These are phyloP conservation scores for Hydractinia symbiolongicarpus DNA, from an alignment of 30 jellyfish, hydroid and myxozoan species.

Conservation along the genomic window DNA sequence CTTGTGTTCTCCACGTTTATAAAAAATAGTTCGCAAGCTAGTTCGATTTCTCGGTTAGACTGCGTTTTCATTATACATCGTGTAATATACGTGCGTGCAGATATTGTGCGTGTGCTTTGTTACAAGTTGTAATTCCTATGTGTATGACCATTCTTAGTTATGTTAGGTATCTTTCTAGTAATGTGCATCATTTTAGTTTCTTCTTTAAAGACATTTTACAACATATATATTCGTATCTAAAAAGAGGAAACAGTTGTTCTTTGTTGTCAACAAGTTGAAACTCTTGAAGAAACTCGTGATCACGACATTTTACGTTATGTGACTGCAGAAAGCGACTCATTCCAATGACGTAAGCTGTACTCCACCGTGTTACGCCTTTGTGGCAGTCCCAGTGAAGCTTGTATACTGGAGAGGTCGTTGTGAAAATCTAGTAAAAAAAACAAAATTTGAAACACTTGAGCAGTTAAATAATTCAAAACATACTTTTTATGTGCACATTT, in stretches of 20 bases:
- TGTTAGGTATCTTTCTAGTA: neutral
- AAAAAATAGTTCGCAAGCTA: too few species aligned
- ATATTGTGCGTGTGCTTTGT: too few species aligned
- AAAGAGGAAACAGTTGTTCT: slow-evolving; percentile 26
- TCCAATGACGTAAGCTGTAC: slow-evolving; percentile 36
- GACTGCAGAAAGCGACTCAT: slow-evolving; percentile 28
- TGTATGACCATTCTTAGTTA: too few species aligned
- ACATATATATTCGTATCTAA: slow-evolving; percentile 33
- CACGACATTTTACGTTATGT: slow-evolving; percentile 9
- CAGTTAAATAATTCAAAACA: too few species aligned
- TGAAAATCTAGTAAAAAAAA: neutral
- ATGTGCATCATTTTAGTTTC: neutral
- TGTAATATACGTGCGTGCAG: too few species aligned
- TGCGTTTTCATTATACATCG: too few species aligned
- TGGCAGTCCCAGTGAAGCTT: slow-evolving; percentile 38
- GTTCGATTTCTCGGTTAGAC: too few species aligned
- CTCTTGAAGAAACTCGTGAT: slow-evolving; percentile 27
- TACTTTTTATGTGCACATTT: too few species aligned
- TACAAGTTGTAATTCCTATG: too few species aligned
- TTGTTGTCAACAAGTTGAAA: slow-evolving; percentile 27
- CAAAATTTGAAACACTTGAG: neutral
- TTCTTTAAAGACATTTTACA: slow-evolving; percentile 12
- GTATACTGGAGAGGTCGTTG: slow-evolving; percentile 8
- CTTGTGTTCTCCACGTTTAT: too few species aligned
- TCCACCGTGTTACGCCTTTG: slow-evolving; percentile 20